Base-by-base conservation (phyloP, 2,113 vertebrate genomes). In the Shinisaurus crocodilurus region DNA sequence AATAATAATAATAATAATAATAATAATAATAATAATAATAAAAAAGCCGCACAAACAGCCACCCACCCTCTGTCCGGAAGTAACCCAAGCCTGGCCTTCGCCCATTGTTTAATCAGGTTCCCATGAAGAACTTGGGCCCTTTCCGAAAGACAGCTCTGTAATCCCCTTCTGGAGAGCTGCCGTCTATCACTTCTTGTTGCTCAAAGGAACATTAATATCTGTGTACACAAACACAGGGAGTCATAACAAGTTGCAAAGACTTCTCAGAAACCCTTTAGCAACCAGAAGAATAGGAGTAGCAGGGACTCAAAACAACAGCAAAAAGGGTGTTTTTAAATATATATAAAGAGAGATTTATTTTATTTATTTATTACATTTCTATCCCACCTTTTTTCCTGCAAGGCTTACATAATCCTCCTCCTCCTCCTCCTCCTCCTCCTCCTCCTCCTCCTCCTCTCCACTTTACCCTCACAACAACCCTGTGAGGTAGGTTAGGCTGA, bases 231-330 rank as follows among this genome's bases (percentile, higher is more conserved):
- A 0, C 85, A 79, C 87, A 79, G 34, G 90, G 34, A 95, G 77
- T 69, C 69, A 72, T 75, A 57, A 60, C 48, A 29, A 27, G n/a
- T 10, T 9, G 63, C 6, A 40, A 86, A 85, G 70, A 87, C 83
- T 88, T 92, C 54, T 93, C 83, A 85, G 45, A 88, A 91, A 90
- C 43, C 0, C 74, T 81, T 91, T 57, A 92, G 82, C 70, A 43
- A 67, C 84, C 6, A n/a, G 20, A 37, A 9, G 37, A 6, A 32
- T 27, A 29, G 63, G 87, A 90, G 23, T n/a, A 50, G 8, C 87
- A 70, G 93, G 94, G 88, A 91, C 48, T 8, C 89, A 83, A 95
- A 93, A 43, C 89, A 82, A 92, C 80, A 92, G 83, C 43, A 69
- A 85, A 37, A 90, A 92, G 29, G 84, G n/a, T n/a, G 72, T 94